Base-by-base conservation (phyloP, 2,113 vertebrate genomes). In the Zingel zingel region DNA sequence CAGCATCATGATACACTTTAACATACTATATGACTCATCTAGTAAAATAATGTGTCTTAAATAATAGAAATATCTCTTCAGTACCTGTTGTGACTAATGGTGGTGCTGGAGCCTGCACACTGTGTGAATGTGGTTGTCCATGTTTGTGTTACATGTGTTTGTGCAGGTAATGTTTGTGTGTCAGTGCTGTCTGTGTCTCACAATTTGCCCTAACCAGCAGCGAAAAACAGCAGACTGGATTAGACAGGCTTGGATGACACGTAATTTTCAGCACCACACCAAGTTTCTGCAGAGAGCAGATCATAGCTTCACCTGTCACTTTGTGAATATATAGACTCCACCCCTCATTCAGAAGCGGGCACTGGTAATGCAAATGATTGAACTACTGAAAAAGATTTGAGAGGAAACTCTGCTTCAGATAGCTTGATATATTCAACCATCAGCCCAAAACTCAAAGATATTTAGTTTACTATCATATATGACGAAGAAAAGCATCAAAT, bases 171-270 rank as follows among this genome's bases (percentile, higher is more conserved):
- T 58, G 27, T 67, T 61, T 45, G 19, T 80, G 81, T 82, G 54
- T 72, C 50, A 65, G 39, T 48, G 70, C n/a, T 53, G 45, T 66
- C 50, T 48, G 57, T 59, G 74, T 74, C 77, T 84, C 76, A 77
- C 48, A 73, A 65, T 86, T 70, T 76, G 82, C 70, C 13, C 77
- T 77, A 71, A 90, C 80, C 51, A 83, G 73, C 62, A 76, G 70
- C 54, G 2, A 43, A 74, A 61, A 78, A 82, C 71, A 82, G 86
- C 85, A 86, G 65, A 86, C 77, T 81, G 79, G 79, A 88, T 89
- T 79, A 86, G 74, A 85, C 86, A 69, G 77, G 77, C 77, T 79
- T 27, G 50, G 67, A 83, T 93, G 82, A 66, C 64, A 63, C 57
- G 4, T 50, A 78, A 80, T 83, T 86, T 66, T 74, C 58, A 68